Conservation (phyloP, 2,113 vertebrate genomes). For the Psammodynastes pulverulentus region DNA sequence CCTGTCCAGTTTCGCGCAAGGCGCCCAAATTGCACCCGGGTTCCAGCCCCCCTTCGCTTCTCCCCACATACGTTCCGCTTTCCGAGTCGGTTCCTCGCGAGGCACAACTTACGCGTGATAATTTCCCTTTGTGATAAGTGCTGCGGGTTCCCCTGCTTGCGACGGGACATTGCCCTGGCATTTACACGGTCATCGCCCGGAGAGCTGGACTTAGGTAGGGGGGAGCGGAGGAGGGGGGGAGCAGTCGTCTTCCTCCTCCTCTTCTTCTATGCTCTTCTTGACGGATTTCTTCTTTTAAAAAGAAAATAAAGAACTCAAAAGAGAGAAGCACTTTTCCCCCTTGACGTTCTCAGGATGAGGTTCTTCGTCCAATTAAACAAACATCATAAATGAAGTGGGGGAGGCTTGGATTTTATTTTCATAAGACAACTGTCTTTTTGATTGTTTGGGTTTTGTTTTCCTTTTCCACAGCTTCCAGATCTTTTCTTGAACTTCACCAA, state of each 20-base stretch:
- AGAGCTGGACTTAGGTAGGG: slow-evolving; percentile 82
- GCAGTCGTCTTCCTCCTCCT: slow-evolving; percentile 66
- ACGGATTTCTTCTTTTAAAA: slow-evolving; percentile 63
- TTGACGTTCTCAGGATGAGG: slow-evolving; percentile 61
- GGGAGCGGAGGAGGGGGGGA: slow-evolving; percentile 75
- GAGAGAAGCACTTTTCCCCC: slow-evolving; percentile 12
- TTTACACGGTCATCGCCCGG: slow-evolving; percentile 97
- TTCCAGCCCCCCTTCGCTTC: too few relatives aligned
- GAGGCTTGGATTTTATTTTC: slow-evolving; percentile 53
- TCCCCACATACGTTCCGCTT: slow-evolving; percentile 44
- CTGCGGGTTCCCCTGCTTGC: slow-evolving; percentile 99
- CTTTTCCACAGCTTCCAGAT: slow-evolving; percentile 74
- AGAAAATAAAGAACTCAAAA: slow-evolving; percentile 5
- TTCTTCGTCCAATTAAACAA: slow-evolving; percentile 67
- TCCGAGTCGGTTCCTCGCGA: slow-evolving; percentile 58
- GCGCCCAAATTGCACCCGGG: neutral
- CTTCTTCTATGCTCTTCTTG: slow-evolving; percentile 62
- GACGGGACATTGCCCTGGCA: slow-evolving; percentile 99
- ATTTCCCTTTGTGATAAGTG: slow-evolving; percentile 98
- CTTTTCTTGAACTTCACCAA: slow-evolving; percentile 75
- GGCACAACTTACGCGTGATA: slow-evolving; percentile 86
- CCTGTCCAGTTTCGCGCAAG: neutral
- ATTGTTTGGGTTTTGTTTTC: slow-evolving; percentile 71
- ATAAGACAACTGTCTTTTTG: slow-evolving; percentile 67
- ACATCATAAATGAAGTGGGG: slow-evolving; percentile 48